These are phyloP conservation scores for Epistrophe eligans DNA, from an alignment of 2,888 invertebrate species.

Conservation along the genomic window DNA sequence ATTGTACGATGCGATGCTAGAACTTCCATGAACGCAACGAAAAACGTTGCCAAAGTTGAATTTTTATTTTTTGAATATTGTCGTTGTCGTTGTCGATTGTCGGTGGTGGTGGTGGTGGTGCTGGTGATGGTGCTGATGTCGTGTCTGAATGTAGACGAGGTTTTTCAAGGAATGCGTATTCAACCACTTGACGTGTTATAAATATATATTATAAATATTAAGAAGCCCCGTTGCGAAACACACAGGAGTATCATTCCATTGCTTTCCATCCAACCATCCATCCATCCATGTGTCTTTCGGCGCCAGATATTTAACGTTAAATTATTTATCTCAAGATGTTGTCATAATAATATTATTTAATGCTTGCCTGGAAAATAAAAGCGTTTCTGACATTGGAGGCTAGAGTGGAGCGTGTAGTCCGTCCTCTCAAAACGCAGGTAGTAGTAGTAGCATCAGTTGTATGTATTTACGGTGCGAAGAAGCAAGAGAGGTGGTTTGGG, in stretches of 20 bases:
- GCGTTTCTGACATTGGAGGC: constrained; percentile 67
- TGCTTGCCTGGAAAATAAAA: constrained; percentile 65
- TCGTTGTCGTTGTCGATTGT: neutral
- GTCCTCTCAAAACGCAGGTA: constrained; percentile 19
- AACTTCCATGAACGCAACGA: constrained; percentile 38
- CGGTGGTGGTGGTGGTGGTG: neutral
- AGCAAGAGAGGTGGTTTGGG: neutral
- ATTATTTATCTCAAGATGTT: constrained; percentile 45
- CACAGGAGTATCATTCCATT: constrained; percentile 10
- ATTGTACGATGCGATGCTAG: constrained; percentile 1
- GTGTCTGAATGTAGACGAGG: constrained; percentile 10
- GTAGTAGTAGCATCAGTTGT: neutral
- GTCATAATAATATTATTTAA: constrained; percentile 71
- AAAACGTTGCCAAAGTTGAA: constrained; percentile 19
- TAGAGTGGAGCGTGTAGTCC: constrained; percentile 50
- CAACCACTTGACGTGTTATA: constrained; percentile 28
- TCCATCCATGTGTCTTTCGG: constrained; percentile 36
- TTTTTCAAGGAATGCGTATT: constrained; percentile 26
- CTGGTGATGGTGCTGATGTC: too few species aligned
- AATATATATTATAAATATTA: neutral
- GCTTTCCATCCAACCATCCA: constrained; percentile 7
- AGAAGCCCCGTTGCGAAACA: constrained; percentile 24
- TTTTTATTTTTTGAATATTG: constrained; percentile 27
- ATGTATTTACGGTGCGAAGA: neutral
- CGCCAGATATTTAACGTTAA: constrained; percentile 39